A percentile compares a stretch with the other conserved stretches of the same genome.
Evolutionary conservation across 2,888 invertebrate genomes (phyloP).

Genomic region (Gibbula magus): DNA sequence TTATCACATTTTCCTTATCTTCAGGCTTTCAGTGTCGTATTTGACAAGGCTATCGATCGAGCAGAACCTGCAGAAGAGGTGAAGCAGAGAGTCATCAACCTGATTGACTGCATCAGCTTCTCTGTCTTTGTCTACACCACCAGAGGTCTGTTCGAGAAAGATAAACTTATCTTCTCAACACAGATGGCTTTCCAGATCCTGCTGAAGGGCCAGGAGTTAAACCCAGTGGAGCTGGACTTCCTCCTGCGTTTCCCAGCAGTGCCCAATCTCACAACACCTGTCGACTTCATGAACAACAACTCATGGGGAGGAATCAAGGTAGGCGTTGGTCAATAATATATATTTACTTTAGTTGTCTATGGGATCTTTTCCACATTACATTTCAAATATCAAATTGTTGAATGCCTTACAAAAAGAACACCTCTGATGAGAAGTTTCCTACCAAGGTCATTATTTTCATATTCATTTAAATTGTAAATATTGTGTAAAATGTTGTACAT

Average conservation of each 20-base stretch:
- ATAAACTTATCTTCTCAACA: slow-evolving; percentile 95
- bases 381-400: too few species aligned
- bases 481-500: too few species aligned
- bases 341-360: too few species aligned
- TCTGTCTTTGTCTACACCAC: slow-evolving; percentile 96
- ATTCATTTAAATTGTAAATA: too few species aligned
- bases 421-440: too few species aligned
- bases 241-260: slow-evolving; percentile 92
- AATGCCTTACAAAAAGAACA: too few species aligned
- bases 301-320: slow-evolving; percentile 96
- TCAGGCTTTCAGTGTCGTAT: slow-evolving; percentile 96
- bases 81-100: slow-evolving; percentile 85
- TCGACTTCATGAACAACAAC: slow-evolving; percentile 92
- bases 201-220: slow-evolving; percentile 89
- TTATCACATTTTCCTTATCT: slow-evolving; percentile 10
- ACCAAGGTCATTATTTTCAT: too few species aligned
- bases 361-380: too few species aligned
- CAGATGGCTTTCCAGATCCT: slow-evolving; percentile 98
- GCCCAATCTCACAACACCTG: slow-evolving; percentile 94
- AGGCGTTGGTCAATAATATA: slow-evolving; percentile 29
- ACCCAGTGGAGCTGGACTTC: slow-evolving; percentile 90
- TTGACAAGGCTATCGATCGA: slow-evolving; percentile 94
- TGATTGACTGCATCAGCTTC: slow-evolving; percentile 95
- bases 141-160: slow-evolving; percentile 94
- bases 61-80: slow-evolving; percentile 90